Conservation (phyloP, 2,888 invertebrate genomes). For the Hyppa rectilinea region DNA sequence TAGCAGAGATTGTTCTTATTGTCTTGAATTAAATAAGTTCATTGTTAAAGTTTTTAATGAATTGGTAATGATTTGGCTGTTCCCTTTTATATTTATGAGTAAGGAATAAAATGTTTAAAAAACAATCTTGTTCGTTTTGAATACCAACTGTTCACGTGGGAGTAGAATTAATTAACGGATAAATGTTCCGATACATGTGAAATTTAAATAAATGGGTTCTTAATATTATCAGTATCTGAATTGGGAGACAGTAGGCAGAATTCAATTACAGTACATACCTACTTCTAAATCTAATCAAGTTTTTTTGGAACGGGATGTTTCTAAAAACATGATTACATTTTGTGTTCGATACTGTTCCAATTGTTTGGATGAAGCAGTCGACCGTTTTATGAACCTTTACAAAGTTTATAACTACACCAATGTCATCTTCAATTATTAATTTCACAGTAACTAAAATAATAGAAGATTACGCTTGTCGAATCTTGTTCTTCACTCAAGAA, state of each 20-base stretch:
- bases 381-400: neutral
- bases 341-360: neutral
- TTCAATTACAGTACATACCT: neutral
- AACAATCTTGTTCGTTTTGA: neutral
- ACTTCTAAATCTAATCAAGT: no score
- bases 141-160: neutral
- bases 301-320: no score
- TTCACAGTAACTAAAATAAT: neutral
- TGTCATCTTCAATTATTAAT: neutral
- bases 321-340: neutral
- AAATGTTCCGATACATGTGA: neutral
- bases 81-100: neutral
- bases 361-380: neutral
- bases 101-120: neutral
- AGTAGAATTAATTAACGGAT: neutral
- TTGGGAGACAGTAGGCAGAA: neutral
- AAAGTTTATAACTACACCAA: neutral
- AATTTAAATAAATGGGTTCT: neutral
- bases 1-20: constrained; percentile 4
- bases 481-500: no score
- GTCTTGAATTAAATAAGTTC: constrained; percentile 30
- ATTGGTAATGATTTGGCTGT: constrained; percentile 19
- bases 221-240: neutral
- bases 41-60: constrained; percentile 32
- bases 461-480: no score